These are phyloP conservation scores for Rhinella marina DNA, from an alignment of 2,797 vertebrate genomes.

Conservation along the genomic window DNA sequence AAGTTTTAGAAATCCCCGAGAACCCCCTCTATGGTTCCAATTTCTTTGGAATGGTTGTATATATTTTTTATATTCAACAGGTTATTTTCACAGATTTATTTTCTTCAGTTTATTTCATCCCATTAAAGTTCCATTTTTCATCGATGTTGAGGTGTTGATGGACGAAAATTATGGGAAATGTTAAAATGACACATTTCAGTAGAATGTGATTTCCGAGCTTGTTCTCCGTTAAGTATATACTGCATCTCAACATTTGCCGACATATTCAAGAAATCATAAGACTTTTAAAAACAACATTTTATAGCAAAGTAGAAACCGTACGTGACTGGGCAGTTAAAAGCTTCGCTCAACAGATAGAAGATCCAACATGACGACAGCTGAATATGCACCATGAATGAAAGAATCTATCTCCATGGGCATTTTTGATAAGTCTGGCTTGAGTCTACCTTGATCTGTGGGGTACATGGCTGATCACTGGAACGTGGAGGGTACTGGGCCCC, in stretches of 20 bases:
- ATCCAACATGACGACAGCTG: too few relatives aligned
- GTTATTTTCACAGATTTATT: not conserved
- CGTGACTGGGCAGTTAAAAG: not conserved
- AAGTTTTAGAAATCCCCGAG: not conserved
- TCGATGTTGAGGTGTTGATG: not conserved
- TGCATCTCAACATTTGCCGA: not conserved
- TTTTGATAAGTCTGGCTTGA: too few relatives aligned
- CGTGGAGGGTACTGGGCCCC: too few relatives aligned
- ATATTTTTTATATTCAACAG: not conserved
- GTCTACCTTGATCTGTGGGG: too few relatives aligned
- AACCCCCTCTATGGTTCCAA: not conserved
- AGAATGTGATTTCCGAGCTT: not conserved
- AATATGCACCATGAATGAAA: too few relatives aligned
- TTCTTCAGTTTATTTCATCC: constrained; percentile 4
- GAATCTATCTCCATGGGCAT: too few relatives aligned
- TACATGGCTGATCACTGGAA: too few relatives aligned
- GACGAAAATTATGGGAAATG: not conserved
- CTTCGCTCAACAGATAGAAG: too few relatives aligned
- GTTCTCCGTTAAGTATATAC: not conserved
- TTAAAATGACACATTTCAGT: not conserved
- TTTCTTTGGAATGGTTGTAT: not conserved
- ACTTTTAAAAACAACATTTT: not conserved
- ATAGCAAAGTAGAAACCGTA: not conserved
- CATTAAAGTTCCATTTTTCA: constrained; percentile 6
- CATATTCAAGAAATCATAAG: not conserved